Base-by-base conservation (phyloP, 2,888 invertebrate genomes). In the Conops quadrifasciatus region DNA sequence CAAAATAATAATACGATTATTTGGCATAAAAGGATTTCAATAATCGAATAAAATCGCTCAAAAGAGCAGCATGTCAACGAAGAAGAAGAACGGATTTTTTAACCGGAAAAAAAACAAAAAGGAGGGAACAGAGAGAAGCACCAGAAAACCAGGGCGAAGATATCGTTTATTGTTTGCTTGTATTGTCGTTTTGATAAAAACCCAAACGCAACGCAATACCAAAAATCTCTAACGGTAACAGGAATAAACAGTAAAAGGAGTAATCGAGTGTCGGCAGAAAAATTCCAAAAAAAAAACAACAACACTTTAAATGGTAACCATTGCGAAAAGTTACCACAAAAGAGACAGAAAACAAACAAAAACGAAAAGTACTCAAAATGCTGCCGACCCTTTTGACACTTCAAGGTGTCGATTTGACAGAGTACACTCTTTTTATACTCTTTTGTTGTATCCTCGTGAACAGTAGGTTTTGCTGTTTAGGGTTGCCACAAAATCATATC, bases 1-100 rank as follows among this genome's bases (percentile, higher is more conserved):
- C 60, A 68, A 36, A 68, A 60, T 68, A 68, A 60, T 68, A 68
- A 68, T 68, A 36, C 62, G 68, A 68, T 68, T 68, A 68, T 51
- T 36, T 24, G 43, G 30, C 62, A 68, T 51, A 60, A 68, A 68
- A 68, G 60, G 68, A 47, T 51, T 60, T 51, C 19, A 62, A 28
- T 68, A 68, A 68, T 68, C 62, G 68, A 68, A 68, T 68, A 26
- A 68, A 67, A 68, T 49, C 45, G 47, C 60, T 59, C 59, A 56
- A 66, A 43, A 26, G 58, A 59, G 43, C 58, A 67, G 24, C 58
- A 58, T 67, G 67, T 58, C 67, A 67, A 67, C 59, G 21, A 24
- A 45, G 58, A 60, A 60, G 47, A 36, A 36, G 36, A 36, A 36
- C 36, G n/a, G n/a, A n/a, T n/a, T n/a, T 36, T 36, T 36, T 36